Percentiles rank a stretch among this genome's conserved stretches.
Conservation (phyloP, 2,113 vertebrate genomes). For the Rhadina sibilatrix region DNA sequence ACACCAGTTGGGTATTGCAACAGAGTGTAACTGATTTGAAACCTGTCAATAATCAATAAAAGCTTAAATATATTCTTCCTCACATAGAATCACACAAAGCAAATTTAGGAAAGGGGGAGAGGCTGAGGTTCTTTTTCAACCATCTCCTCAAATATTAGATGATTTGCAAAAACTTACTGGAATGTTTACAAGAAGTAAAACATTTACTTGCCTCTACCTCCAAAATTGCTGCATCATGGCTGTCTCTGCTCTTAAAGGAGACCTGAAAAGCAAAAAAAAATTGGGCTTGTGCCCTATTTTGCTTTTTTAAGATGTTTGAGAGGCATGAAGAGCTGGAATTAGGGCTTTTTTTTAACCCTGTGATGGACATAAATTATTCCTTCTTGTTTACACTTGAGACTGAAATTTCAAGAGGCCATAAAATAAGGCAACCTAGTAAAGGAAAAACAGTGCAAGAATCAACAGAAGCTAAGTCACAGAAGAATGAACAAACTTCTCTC, state of each 20-base stretch:
- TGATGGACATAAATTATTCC: neutral
- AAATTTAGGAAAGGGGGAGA: neutral
- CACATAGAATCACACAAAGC: neutral
- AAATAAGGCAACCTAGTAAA: neutral
- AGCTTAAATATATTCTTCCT: neutral
- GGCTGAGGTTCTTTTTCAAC: neutral
- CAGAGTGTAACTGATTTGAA: neutral
- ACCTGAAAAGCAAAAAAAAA: conserved; percentile 65
- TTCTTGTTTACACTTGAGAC: neutral
- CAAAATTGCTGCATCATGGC: conserved; percentile 63
- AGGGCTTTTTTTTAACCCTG: neutral
- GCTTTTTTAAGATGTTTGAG: conserved; percentile 48
- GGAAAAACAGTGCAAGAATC: neutral
- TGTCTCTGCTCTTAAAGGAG: conserved; percentile 65
- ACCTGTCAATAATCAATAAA: neutral
- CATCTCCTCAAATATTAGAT: neutral
- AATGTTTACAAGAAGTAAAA: conserved; percentile 56
- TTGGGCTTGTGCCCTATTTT: conserved; percentile 67
- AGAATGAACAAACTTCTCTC: neutral
- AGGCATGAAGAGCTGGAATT: neutral
- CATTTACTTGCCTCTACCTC: conserved; percentile 70
- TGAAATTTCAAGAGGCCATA: neutral
- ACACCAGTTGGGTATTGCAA: neutral
- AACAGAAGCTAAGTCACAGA: neutral
- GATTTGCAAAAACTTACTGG: neutral